phyloP scores from a whole-genome alignment of 2,113 vertebrate species.

The Mustela nigripes region DNA sequence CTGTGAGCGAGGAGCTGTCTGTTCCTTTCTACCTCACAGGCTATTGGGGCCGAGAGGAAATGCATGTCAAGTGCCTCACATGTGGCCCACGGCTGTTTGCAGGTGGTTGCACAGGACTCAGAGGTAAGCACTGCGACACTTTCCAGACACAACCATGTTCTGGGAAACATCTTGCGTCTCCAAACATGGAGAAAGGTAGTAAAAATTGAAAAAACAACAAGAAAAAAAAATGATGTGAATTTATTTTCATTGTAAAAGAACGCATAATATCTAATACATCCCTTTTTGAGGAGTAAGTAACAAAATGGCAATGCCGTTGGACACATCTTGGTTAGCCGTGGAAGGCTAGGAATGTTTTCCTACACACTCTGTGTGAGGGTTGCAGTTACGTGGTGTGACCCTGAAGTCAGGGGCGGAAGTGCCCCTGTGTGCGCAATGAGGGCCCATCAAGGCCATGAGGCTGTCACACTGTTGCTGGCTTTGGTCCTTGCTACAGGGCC shows the following conservation, averaged over 20 bases:
- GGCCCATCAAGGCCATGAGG: background rate
- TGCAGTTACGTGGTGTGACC: background rate
- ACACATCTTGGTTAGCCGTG: background rate
- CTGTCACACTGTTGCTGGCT: background rate
- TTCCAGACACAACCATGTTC: background rate
- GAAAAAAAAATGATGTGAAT: background rate
- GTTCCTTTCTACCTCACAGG: background rate
- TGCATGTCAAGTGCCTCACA: accelerated
- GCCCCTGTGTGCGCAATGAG: too few relatives aligned
- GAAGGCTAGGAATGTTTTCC: background rate
- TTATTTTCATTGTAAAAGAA: background rate
- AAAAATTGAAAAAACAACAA: background rate
- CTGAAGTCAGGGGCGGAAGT: background rate
- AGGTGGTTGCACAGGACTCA: background rate
- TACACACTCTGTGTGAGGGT: background rate
- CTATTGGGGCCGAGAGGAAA: background rate
- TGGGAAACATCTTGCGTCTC: background rate
- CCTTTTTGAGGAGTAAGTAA: background rate
- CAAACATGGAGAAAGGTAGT: background rate
- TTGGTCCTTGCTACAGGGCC: background rate
- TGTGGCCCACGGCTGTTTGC: background rate
- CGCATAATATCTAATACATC: accelerated
- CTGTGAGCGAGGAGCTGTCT: background rate
- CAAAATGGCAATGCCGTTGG: accelerated
- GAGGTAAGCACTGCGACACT: accelerated